These are phyloP conservation scores for Platyrinchus mystaceus DNA, from an alignment of 2,797 vertebrate genomes.

Conservation along the genomic window DNA sequence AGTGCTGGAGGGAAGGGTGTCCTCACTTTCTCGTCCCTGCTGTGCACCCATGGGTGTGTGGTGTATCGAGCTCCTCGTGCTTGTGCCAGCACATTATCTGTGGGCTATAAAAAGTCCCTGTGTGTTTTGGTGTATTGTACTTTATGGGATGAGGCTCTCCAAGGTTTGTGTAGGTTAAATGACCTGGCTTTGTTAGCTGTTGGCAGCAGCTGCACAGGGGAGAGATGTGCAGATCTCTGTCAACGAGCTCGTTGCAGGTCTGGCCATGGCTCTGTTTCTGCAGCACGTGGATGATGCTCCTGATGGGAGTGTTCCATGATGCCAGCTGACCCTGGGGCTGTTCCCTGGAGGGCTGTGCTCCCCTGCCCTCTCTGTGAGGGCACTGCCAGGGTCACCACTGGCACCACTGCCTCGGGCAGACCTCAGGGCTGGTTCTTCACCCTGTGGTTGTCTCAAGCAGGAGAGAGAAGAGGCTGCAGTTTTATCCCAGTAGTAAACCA, in stretches of 20 bases:
- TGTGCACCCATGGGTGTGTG: fast-evolving
- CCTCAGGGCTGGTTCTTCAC: not conserved
- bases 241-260: not conserved
- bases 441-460: not conserved
- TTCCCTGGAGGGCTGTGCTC: not conserved
- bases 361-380: not conserved
- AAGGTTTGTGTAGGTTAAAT: fast-evolving
- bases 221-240: not conserved
- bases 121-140: not conserved
- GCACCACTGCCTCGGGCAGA: not conserved
- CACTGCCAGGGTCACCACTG: not conserved
- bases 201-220: not conserved
- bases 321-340: fast-evolving
- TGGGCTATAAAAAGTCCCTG: fast-evolving
- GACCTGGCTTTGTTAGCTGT: not conserved
- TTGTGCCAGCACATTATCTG: not conserved
- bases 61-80: fast-evolving
- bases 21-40: not conserved
- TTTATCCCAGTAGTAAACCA: not conserved
- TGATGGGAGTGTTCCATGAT: fast-evolving
- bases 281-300: fast-evolving
- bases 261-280: fast-evolving
- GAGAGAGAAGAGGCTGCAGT: not conserved
- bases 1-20: fast-evolving
- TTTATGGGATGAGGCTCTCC: fast-evolving